Evolutionary conservation across 2,888 invertebrate genomes (phyloP).

Genomic region (Schizaphis graminum): DNA sequence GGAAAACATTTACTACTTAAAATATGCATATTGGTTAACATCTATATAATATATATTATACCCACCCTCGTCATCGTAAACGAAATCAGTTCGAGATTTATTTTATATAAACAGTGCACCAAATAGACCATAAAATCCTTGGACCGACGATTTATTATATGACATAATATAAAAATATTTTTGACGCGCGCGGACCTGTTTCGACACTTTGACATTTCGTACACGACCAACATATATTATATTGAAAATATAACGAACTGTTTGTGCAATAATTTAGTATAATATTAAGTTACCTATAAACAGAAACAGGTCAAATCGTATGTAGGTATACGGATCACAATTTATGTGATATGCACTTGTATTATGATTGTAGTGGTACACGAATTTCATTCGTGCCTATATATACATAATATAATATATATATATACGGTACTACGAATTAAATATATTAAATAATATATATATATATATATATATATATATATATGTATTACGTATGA

Average conservation of each 20-base stretch:
- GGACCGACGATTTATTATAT: neutral
- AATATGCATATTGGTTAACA: neutral
- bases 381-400: neutral
- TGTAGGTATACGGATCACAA: neutral
- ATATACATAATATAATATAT: neutral
- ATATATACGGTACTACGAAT: neutral
- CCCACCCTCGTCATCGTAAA: neutral
- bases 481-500: no score
- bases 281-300: neutral
- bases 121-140: neutral
- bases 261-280: neutral
- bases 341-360: neutral
- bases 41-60: neutral
- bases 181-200: neutral
- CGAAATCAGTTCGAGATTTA: neutral
- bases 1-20: neutral
- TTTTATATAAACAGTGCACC: neutral
- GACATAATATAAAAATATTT: neutral
- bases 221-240: neutral
- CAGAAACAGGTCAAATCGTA: conserved; percentile 14
- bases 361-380: neutral
- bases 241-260: neutral
- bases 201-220: conserved; percentile 4
- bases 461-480: no score
- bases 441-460: neutral